These are phyloP conservation scores for Acrossocheilus fasciatus DNA, from an alignment of 2,797 vertebrate genomes.

Conservation along the genomic window DNA sequence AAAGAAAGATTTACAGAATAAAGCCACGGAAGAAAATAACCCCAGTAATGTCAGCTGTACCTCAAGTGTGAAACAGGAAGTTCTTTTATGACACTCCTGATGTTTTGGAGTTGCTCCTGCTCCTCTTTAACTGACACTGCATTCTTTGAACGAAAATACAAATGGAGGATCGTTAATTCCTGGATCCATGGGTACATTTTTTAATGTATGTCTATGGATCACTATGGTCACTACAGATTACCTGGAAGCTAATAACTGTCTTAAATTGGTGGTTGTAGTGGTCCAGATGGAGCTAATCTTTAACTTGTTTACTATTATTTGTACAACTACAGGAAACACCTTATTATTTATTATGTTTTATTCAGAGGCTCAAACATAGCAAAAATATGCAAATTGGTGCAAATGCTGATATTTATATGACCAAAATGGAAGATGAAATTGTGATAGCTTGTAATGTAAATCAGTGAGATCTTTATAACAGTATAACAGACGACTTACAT, in stretches of 20 bases:
- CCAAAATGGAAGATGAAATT: neutral
- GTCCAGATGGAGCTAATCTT: neutral
- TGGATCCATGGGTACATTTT: neutral
- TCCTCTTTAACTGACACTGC: conserved; percentile 83
- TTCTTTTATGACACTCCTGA: conserved; percentile 91
- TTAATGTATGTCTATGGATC: neutral
- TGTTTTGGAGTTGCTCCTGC: conserved; percentile 85
- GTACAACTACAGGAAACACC: neutral
- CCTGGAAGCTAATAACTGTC: neutral
- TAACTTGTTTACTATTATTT: neutral
- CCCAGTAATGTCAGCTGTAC: conserved; percentile 68
- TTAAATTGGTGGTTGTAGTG: neutral
- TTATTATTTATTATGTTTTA: neutral
- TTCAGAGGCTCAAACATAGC: neutral
- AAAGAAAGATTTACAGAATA: neutral
- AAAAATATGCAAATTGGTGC: neutral
- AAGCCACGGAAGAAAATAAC: neutral
- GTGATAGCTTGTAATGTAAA: neutral
- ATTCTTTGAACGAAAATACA: conserved; percentile 76
- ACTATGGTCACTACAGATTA: neutral
- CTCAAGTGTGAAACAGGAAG: conserved; percentile 93
- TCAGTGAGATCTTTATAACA: neutral
- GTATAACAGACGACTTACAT: neutral
- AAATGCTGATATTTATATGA: neutral
- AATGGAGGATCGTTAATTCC: neutral